phyloP scores from a whole-genome alignment of 2,888 invertebrate genomes.

The Ditula angustiorana region DNA sequence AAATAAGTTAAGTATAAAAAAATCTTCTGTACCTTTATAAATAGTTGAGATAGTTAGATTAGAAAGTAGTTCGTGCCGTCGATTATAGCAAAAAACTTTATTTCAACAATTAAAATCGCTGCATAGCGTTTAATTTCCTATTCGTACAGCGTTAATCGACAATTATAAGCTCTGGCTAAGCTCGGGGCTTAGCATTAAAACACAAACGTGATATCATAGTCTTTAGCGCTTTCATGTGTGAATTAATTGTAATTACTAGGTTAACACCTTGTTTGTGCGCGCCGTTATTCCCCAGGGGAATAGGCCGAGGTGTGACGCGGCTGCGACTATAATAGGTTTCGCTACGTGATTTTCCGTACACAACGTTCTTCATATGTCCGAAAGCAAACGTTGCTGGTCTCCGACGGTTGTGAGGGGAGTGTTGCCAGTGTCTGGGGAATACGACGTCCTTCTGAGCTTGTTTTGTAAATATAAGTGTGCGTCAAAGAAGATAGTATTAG shows the following conservation, averaged over 20 bases:
- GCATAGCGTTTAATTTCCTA: constrained; percentile 13
- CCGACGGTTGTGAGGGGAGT: background rate
- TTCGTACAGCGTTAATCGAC: constrained; percentile 25
- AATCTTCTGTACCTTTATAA: too few species aligned
- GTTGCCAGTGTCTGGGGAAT: background rate
- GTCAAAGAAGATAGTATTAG: background rate
- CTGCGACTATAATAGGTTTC: constrained; percentile 25
- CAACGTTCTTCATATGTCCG: constrained; percentile 4
- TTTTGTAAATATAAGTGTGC: background rate
- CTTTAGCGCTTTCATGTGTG: constrained; percentile 33
- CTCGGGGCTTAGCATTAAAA: constrained; percentile 22
- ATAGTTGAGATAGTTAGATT: too few species aligned
- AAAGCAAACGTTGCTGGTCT: constrained; percentile 13
- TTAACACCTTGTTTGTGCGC: constrained; percentile 35
- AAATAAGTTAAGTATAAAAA: too few species aligned
- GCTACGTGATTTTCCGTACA: constrained; percentile 27
- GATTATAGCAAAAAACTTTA: background rate
- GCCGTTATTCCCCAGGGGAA: constrained; percentile 27
- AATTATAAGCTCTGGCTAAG: constrained; percentile 13
- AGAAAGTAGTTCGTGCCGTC: too few species aligned
- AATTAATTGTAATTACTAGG: constrained; percentile 36
- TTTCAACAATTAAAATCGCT: constrained; percentile 3
- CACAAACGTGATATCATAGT: constrained; percentile 30
- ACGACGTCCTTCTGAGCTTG: background rate
- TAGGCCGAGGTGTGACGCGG: constrained; percentile 24